Conservation (phyloP, 2,113 vertebrate genomes). For the Indicator indicator region DNA sequence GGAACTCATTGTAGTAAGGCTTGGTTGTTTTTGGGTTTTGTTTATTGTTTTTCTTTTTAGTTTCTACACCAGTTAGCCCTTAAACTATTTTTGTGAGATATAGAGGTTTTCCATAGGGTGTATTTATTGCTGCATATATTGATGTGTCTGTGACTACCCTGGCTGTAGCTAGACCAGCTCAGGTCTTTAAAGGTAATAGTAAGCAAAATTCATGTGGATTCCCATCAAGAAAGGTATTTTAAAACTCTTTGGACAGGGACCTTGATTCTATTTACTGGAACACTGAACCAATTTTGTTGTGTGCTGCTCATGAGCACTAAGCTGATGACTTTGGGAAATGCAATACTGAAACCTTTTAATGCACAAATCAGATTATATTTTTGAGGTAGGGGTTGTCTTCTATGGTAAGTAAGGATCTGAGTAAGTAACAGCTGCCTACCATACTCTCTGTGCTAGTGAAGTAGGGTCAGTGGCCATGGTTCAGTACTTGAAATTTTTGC, state of each 20-base stretch:
- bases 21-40: background rate
- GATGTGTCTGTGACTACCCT: background rate
- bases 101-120: background rate
- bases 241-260: background rate
- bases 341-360: background rate
- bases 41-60: background rate
- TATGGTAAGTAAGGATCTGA: background rate
- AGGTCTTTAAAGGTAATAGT: background rate
- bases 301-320: background rate
- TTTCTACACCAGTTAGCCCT: background rate
- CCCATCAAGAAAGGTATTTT: background rate
- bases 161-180: background rate
- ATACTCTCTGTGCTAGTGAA: background rate
- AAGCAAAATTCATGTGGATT: background rate
- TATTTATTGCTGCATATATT: background rate
- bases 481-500: background rate
- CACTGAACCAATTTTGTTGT: background rate
- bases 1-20: accelerated
- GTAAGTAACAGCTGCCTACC: background rate
- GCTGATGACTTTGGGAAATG: background rate
- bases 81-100: background rate
- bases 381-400: background rate
- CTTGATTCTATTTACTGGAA: background rate
- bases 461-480: background rate
- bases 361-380: background rate